A percentile compares a stretch with the other conserved stretches of the same genome.
phyloP scores from a whole-genome alignment of 2,113 vertebrate genomes.

The Zosterops japonicus region DNA sequence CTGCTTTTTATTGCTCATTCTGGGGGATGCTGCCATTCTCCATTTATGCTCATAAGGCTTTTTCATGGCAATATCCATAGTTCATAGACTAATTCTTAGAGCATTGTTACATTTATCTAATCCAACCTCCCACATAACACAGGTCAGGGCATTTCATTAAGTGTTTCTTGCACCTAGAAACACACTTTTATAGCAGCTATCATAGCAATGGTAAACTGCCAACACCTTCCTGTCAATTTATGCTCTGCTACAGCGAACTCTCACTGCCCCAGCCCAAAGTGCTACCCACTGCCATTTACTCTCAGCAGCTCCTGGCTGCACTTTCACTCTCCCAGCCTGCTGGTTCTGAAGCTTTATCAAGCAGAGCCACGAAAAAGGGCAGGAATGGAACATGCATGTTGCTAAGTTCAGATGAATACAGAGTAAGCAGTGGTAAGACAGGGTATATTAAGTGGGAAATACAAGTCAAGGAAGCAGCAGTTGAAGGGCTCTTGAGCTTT shows the following conservation, averaged over 20 bases:
- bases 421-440: background rate
- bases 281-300: constrained; percentile 1
- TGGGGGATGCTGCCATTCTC: background rate
- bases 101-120: background rate
- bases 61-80: background rate
- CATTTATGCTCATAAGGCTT: background rate
- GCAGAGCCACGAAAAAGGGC: background rate
- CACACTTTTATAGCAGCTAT: background rate
- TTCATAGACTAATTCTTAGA: constrained; percentile 19
- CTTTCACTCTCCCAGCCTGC: constrained; percentile 10
- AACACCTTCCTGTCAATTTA: constrained; percentile 35
- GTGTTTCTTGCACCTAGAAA: constrained; percentile 15
- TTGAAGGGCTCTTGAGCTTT: constrained; percentile 11
- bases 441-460: background rate
- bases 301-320: background rate
- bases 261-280: background rate
- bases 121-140: background rate
- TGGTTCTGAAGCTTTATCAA: constrained; percentile 11
- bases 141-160: constrained; percentile 43
- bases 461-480: background rate
- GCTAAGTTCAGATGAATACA: background rate
- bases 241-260: constrained; percentile 10
- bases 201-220: constrained; percentile 10
- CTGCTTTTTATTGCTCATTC: background rate
- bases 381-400: background rate